phyloP scores from a whole-genome alignment of 2,797 vertebrate genomes.

The Denticeps clupeoides region DNA sequence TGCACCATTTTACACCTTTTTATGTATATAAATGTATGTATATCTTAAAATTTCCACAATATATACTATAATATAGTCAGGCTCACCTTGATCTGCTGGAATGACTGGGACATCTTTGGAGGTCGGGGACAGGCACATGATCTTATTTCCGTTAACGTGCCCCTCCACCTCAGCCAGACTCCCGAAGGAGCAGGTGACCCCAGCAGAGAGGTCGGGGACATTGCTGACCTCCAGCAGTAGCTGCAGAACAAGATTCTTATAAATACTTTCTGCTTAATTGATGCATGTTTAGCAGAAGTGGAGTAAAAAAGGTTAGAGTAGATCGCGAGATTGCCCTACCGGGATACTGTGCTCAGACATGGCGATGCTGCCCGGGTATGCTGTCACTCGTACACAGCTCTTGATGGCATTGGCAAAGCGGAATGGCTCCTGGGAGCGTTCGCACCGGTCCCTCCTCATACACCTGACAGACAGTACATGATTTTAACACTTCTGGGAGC shows the following conservation, averaged over 20 bases:
- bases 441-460: slow-evolving; percentile 75
- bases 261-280: too few species aligned
- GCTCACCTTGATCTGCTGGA: slow-evolving; percentile 78
- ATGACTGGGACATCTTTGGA: slow-evolving; percentile 79
- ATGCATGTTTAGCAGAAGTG: neutral
- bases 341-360: slow-evolving; percentile 77
- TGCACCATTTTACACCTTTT: too few species aligned
- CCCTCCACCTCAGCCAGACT: slow-evolving; percentile 77
- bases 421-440: slow-evolving; percentile 66
- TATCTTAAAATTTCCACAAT: too few species aligned
- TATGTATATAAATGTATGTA: too few species aligned
- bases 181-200: slow-evolving; percentile 80
- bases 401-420: slow-evolving; percentile 71
- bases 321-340: slow-evolving; percentile 54
- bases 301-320: neutral
- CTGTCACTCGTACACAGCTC: slow-evolving; percentile 72
- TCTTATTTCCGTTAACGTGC: slow-evolving; percentile 73
- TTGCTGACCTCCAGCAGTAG: slow-evolving; percentile 79
- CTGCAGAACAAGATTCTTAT: slow-evolving; percentile 41
- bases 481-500: too few species aligned
- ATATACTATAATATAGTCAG: too few species aligned
- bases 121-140: slow-evolving; percentile 78
- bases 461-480: slow-evolving; percentile 64
- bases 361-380: slow-evolving; percentile 84
- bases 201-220: slow-evolving; percentile 76